Evolutionary conservation across 2,888 invertebrate genomes (phyloP).

Genomic region (Charanyca ferruginea): DNA sequence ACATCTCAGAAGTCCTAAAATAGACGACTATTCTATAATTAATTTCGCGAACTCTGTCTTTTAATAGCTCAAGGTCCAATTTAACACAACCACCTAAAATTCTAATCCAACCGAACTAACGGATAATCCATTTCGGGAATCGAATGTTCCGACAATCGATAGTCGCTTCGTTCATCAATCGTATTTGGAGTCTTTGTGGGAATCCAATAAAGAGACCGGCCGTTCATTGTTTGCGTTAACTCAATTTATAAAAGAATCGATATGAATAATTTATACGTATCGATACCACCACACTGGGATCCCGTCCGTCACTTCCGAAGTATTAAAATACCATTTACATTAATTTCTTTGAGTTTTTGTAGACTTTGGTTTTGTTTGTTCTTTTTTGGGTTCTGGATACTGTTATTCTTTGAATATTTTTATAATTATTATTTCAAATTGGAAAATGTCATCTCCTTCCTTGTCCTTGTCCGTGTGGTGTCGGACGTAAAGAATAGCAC

Average conservation of each 20-base stretch:
- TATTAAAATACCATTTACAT: slow-evolving; percentile 57
- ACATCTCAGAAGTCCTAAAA: not conserved
- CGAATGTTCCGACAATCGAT: slow-evolving; percentile 51
- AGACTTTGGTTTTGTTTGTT: not conserved
- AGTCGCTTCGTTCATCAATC: slow-evolving; percentile 54
- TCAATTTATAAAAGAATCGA: slow-evolving; percentile 67
- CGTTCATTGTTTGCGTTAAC: slow-evolving; percentile 64
- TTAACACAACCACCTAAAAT: slow-evolving; percentile 28
- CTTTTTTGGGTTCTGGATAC: not conserved
- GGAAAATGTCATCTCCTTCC: no score
- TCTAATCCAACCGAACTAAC: slow-evolving; percentile 35
- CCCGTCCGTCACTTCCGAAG: slow-evolving; percentile 38
- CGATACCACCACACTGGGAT: slow-evolving; percentile 47
- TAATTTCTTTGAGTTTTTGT: slow-evolving; percentile 38
- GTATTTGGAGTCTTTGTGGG: slow-evolving; percentile 45
- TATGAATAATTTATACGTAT: slow-evolving; percentile 66
- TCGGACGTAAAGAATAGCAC: no score
- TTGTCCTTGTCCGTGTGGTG: no score
- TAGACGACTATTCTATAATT: slow-evolving; percentile 1
- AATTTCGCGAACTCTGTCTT: slow-evolving; percentile 11
- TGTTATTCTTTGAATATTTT: slow-evolving; percentile 28
- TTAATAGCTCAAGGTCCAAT: slow-evolving; percentile 24
- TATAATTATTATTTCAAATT: no score
- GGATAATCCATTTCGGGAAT: slow-evolving; percentile 53
- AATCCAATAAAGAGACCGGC: slow-evolving; percentile 61